Base-by-base conservation (phyloP, 2,888 invertebrate genomes). In the Caenorhabditis doughertyi region DNA sequence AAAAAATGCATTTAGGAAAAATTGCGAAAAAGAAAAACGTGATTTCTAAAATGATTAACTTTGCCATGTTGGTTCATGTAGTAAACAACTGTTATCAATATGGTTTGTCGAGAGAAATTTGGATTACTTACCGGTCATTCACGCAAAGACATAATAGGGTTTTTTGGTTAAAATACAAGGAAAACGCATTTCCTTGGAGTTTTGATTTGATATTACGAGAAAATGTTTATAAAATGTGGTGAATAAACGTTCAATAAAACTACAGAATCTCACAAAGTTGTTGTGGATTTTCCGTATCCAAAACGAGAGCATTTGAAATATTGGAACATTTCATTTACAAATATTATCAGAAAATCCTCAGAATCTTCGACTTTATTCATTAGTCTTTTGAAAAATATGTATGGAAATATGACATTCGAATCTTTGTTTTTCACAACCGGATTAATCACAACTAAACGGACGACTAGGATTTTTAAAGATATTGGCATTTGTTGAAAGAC, bases 51-150 rank as follows among this genome's bases (percentile, higher is more conserved):
- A 42, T 49, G 47, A 65, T 49, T 65, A 35, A 35, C 32, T 49
- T 35, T 65, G 65, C 65, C 65, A 32, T 51, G 51, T 25, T 65
- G 65, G 35, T 51, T 65, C 16, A 39, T 51, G 44, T 55, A 42
- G 73, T 74, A 74, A 74, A 74, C 73, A 74, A 64, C 16, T 56
- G 64, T 65, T 74, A 74, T 74, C 73, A 32, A n/a, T 65, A 47
- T 13, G 23, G 47, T 32, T 58, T 44, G 27, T 8, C 18, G 25
- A 56, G 44, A 58, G 35, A 44, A 47, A 56, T 47, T 44, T 27
- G 47, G 39, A 35, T 18, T 27, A 11, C n/a, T 47, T 5, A 51
- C 51, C 51, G 23, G 5, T 25, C 13, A 18, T 21, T 42, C 8
- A 9, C 32, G 32, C 32, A 4, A 32, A 32, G 9, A 32, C 4